phyloP scores from a whole-genome alignment of 2,113 vertebrate genomes.

The Antigone vipio region DNA sequence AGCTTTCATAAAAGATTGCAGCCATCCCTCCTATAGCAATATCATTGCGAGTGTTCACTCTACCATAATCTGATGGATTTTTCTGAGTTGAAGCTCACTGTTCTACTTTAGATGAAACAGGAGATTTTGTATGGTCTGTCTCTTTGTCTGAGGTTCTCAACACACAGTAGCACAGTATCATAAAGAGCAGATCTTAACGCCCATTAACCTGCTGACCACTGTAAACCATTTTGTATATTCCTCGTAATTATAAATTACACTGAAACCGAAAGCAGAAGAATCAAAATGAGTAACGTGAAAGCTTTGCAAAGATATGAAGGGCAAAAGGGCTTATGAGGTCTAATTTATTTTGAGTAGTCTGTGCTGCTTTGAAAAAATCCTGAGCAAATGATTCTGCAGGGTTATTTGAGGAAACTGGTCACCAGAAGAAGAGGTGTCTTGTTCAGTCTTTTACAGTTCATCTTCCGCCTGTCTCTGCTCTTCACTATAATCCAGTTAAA shows the following conservation, averaged over 20 bases:
- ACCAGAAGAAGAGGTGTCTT: not conserved
- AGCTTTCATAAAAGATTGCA: not conserved
- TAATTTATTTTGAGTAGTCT: not conserved
- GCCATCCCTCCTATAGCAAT: not conserved
- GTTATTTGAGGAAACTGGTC: conserved; percentile 17
- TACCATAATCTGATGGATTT: not conserved
- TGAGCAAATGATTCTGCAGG: conserved; percentile 15
- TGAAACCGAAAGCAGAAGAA: not conserved
- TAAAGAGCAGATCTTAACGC: not conserved
- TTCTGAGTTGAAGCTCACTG: not conserved
- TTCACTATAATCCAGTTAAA: not conserved
- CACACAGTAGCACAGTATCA: not conserved
- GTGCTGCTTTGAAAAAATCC: not conserved
- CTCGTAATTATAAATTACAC: not conserved
- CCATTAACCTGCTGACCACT: not conserved
- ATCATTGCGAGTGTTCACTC: not conserved
- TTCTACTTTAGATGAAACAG: not conserved
- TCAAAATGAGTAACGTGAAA: not conserved
- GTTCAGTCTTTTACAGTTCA: not conserved
- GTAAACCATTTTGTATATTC: not conserved
- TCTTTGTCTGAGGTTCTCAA: not conserved
- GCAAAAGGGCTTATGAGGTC: not conserved
- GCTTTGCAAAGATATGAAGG: not conserved
- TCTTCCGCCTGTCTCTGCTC: not conserved
- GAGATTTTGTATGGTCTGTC: not conserved